phyloP scores from a whole-genome alignment of 2,888 invertebrate species.

The Tricholauxania praeusta region DNA sequence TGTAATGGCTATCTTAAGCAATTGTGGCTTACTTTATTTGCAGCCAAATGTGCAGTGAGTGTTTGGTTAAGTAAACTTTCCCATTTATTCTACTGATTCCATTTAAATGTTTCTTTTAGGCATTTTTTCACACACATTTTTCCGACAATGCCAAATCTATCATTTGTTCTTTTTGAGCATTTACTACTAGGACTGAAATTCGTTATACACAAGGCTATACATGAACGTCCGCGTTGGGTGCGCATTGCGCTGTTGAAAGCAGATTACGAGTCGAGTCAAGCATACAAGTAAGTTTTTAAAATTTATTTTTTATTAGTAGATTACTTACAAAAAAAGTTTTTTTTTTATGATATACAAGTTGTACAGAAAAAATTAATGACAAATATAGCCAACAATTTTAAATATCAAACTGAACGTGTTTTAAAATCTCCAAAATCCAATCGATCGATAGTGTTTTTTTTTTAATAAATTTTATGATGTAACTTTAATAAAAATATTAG shows the following conservation, averaged over 20 bases:
- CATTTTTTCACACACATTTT: constrained; percentile 61
- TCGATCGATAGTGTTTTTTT: too few species aligned
- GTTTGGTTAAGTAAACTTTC: neutral
- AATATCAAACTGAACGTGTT: too few species aligned
- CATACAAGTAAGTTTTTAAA: constrained; percentile 68
- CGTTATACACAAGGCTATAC: constrained; percentile 76
- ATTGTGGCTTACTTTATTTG: constrained; percentile 79
- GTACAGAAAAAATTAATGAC: too few species aligned
- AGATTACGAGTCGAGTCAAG: constrained; percentile 74
- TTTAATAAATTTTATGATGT: too few species aligned
- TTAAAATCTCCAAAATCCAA: too few species aligned
- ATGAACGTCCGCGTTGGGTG: constrained; percentile 79
- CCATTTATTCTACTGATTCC: neutral
- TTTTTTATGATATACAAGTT: too few species aligned
- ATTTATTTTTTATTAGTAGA: too few species aligned
- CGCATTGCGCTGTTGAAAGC: constrained; percentile 73
- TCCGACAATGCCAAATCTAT: constrained; percentile 61
- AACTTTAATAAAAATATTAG: too few species aligned
- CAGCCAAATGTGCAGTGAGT: constrained; percentile 73
- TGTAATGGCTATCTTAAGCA: constrained; percentile 80
- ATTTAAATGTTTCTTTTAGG: constrained; percentile 48
- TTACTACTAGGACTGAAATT: constrained; percentile 75
- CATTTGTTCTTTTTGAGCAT: constrained; percentile 79
- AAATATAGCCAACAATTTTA: too few species aligned
- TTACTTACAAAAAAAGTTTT: too few species aligned